Conservation (phyloP, 37 sponge, comb jelly and placozoan species). For the Spongia lamella region DNA sequence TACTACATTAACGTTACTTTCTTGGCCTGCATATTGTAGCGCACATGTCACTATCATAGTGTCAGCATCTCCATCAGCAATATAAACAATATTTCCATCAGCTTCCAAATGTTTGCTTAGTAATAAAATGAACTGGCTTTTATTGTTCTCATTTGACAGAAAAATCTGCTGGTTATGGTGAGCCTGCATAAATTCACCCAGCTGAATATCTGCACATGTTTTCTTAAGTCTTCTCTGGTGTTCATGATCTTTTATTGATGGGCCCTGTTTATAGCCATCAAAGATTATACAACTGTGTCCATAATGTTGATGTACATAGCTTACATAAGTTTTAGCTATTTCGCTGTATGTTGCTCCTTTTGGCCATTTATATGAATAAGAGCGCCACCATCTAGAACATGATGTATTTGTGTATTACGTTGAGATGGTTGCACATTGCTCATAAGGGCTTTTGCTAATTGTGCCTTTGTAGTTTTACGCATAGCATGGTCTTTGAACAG, state of each 20-base stretch:
- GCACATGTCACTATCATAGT: constrained; percentile 25
- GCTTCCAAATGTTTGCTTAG: background rate
- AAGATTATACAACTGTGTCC: constrained; percentile 7
- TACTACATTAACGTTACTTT: constrained; percentile 3
- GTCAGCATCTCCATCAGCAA: constrained; percentile 30
- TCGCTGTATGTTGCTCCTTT: constrained; percentile 9
- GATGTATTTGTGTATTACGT: constrained; percentile 5
- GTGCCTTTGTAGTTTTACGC: constrained; percentile 25
- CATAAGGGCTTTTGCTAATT: constrained; percentile 11
- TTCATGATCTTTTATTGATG: constrained; percentile 25
- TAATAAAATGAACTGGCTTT: constrained; percentile 1
- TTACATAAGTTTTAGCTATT: constrained; percentile 14
- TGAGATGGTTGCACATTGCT: background rate
- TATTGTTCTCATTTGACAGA: constrained; percentile 6
- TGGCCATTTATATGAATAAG: background rate
- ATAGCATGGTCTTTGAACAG: constrained; percentile 27
- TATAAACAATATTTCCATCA: constrained; percentile 5
- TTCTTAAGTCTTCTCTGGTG: constrained; percentile 26
- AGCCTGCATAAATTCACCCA: constrained; percentile 22
- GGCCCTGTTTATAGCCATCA: constrained; percentile 37
- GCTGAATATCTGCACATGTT: constrained; percentile 24
- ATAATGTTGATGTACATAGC: constrained; percentile 21
- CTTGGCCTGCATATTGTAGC: constrained; percentile 11
- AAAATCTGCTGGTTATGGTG: constrained; percentile 25
- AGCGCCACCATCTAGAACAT: constrained; percentile 25